Evolutionary conservation across 2,797 vertebrate species (phyloP).

Genomic region (Parotocinclus haroldoi): DNA sequence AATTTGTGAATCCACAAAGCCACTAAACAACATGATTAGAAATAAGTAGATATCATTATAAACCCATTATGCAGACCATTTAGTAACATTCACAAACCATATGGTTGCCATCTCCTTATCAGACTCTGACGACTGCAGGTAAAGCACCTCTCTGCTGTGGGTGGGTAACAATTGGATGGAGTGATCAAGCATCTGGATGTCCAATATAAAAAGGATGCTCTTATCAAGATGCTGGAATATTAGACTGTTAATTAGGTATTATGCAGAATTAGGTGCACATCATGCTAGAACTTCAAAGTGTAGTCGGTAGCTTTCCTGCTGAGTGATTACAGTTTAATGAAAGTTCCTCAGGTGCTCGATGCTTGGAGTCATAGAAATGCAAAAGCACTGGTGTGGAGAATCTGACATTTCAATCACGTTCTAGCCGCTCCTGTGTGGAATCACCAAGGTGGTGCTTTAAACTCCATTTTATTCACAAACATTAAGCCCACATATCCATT

Average conservation of each 20-base stretch:
- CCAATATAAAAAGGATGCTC: slow-evolving; percentile 15
- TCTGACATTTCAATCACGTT: slow-evolving; percentile 41
- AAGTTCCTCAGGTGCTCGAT: slow-evolving; percentile 30
- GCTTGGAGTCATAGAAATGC: slow-evolving; percentile 34
- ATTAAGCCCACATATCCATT: slow-evolving; percentile 53
- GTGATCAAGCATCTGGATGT: slow-evolving; percentile 22
- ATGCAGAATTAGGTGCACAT: slow-evolving; percentile 39
- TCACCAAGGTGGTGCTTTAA: slow-evolving; percentile 55
- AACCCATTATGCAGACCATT: slow-evolving; percentile 59
- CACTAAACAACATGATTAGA: slow-evolving; percentile 65
- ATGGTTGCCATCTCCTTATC: slow-evolving; percentile 34
- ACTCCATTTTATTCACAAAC: slow-evolving; percentile 50
- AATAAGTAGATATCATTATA: slow-evolving; percentile 69
- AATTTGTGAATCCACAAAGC: slow-evolving; percentile 52
- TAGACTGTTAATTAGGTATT: slow-evolving; percentile 40
- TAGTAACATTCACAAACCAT: slow-evolving; percentile 46
- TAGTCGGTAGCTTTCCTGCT: slow-evolving; percentile 33
- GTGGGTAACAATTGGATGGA: slow-evolving; percentile 28
- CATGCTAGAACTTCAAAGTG: slow-evolving; percentile 28
- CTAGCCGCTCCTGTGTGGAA: slow-evolving; percentile 37
- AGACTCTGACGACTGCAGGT: slow-evolving; percentile 27
- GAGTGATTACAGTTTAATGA: slow-evolving; percentile 41
- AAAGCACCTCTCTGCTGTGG: slow-evolving; percentile 16
- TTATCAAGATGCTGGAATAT: slow-evolving; percentile 20
- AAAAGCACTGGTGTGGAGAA: slow-evolving; percentile 29